Base-by-base conservation (phyloP, 2,797 vertebrate species). In the Otolemur crassicaudatus region DNA sequence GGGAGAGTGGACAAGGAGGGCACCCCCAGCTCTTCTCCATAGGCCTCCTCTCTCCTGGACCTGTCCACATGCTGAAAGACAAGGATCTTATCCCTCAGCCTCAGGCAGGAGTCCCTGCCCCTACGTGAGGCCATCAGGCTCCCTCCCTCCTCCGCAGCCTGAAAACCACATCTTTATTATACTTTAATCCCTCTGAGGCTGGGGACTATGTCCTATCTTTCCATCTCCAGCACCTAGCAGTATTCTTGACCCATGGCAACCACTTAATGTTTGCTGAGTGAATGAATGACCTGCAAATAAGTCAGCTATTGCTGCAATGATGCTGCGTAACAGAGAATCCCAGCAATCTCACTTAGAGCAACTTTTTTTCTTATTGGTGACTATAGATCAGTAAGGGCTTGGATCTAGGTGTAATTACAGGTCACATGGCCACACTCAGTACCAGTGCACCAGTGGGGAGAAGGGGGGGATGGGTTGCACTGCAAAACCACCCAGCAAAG, bases 371-470 rank as follows among this genome's bases (percentile, higher is more conserved):
- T 43, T 37, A 5, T 72, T n/a, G 5, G 0, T 22, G 40, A 56
- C 17, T 14, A 14, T 31, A 20, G 37, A n/a, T 27, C 58, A 46
- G 65, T 40, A 49, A 56, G 40, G n/a, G 16, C 40, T 43, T 17
- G 14, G 34, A 46, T 58, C 14, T 16, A 56, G 34, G 46, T 16
- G 29, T 23, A n/a, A 13, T 29, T 34, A 4, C 53, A 19, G 43
- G 53, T 19, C 22, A 25, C 23, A 1, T 7, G 34, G 40, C 53
- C 94, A 69, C 19, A 8, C 7, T 56, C 19, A 13, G 27, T 16
- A 0, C 4, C 34, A 0, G 12, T 0, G 65, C 31, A 34, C 31
- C 31, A n/a, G 19, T 10, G 27, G 34, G 3, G 1, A 13, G 22
- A 76, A 25, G 17, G 34, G 43, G 56, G 14, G 31, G 1, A 2